phyloP scores from a whole-genome alignment of 1,140 invertebrate species.

The Procambarus clarkii region DNA sequence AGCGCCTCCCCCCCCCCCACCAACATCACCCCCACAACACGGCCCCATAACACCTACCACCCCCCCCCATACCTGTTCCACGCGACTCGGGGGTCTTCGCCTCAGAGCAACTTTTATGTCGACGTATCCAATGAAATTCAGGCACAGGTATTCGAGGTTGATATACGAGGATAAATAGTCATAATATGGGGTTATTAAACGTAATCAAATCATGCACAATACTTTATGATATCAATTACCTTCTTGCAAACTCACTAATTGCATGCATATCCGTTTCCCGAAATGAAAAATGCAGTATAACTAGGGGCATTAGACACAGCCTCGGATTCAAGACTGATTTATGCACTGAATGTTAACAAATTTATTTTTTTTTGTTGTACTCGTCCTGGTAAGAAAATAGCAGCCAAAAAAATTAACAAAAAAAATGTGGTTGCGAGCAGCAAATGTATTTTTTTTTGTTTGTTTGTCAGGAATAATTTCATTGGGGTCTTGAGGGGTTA shows the following conservation, averaged over 20 bases:
- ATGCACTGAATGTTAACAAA: not conserved
- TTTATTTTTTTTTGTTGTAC: not conserved
- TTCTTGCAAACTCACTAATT: constrained; percentile 65
- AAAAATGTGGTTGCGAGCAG: too few relatives aligned
- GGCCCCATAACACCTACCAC: too few relatives aligned
- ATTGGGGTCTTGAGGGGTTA: too few relatives aligned
- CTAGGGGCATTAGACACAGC: constrained; percentile 35
- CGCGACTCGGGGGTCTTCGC: too few relatives aligned
- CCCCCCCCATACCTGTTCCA: too few relatives aligned
- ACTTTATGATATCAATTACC: constrained; percentile 61
- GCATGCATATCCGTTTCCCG: constrained; percentile 62
- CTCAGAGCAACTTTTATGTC: not conserved
- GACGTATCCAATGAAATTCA: not conserved
- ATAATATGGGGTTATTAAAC: constrained; percentile 55
- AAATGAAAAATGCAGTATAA: constrained; percentile 55
- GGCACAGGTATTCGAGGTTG: constrained; percentile 13
- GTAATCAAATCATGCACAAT: constrained; percentile 58
- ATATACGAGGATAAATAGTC: constrained; percentile 50
- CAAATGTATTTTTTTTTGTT: too few relatives aligned
- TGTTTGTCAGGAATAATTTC: too few relatives aligned
- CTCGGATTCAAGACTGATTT: constrained; percentile 15
- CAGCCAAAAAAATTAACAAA: not conserved
- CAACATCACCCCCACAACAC: not conserved
- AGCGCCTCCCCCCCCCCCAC: not conserved
- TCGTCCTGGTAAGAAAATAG: not conserved